A percentile compares a stretch with the other conserved stretches of the same genome.
Conservation (phyloP, 2,888 invertebrate genomes). For the Lasioglossum figueresi region DNA sequence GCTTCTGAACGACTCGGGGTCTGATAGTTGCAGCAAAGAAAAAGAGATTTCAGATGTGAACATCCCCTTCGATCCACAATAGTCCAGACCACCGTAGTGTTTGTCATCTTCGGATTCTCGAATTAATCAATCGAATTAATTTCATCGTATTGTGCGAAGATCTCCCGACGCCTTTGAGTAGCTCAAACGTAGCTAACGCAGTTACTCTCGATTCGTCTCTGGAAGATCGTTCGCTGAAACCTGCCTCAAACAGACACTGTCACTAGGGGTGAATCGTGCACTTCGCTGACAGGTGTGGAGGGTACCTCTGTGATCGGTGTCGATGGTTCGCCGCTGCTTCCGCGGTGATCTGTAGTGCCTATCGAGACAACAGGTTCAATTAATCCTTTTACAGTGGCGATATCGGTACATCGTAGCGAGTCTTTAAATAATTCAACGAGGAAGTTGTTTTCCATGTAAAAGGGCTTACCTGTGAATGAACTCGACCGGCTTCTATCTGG, state of each 20-base stretch:
- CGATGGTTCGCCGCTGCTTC: conserved; percentile 79
- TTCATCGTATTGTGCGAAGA: conserved; percentile 35
- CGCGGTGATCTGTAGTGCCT: conserved; percentile 80
- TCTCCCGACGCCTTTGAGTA: conserved; percentile 20
- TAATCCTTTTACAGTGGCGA: neutral
- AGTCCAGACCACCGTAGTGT: neutral
- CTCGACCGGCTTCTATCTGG: conserved; percentile 78
- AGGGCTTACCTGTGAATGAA: conserved; percentile 78
- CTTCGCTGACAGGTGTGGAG: conserved; percentile 81
- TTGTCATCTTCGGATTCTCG: conserved; percentile 5
- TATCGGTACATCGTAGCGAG: too few species aligned
- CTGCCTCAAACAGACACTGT: conserved; percentile 74
- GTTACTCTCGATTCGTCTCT: conserved; percentile 46
- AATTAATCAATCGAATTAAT: neutral
- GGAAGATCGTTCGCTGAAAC: conserved; percentile 59
- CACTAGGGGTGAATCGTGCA: conserved; percentile 73
- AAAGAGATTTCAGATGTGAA: neutral
- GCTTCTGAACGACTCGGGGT: neutral
- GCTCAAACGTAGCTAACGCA: conserved; percentile 35
- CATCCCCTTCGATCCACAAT: neutral
- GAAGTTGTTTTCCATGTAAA: neutral
- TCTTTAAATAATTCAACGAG: neutral
- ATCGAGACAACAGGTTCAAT: neutral
- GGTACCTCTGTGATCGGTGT: conserved; percentile 82
- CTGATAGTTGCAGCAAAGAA: neutral